A percentile compares a stretch with the other conserved stretches of the same genome.
Conservation (phyloP, 2,113 vertebrate genomes). For the Pyxicephalus adspersus region DNA sequence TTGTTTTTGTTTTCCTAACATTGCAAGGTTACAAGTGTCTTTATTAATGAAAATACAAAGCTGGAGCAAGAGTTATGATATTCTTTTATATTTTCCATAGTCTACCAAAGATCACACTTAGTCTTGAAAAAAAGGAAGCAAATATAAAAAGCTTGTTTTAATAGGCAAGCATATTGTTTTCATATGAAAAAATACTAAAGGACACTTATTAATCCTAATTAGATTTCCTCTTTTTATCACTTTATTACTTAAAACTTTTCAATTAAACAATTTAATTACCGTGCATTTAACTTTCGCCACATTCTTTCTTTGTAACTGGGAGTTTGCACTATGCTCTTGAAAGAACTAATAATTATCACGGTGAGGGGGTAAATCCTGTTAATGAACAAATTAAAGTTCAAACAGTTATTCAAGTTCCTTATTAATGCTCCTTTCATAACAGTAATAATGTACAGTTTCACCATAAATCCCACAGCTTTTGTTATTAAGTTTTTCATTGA, state of each 20-base stretch:
- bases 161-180: constrained; percentile 45
- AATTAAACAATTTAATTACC: constrained; percentile 73
- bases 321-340: constrained; percentile 75
- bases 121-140: constrained; percentile 8
- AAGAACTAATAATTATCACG: constrained; percentile 81
- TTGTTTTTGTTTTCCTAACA: too few species aligned
- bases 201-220: constrained; percentile 47
- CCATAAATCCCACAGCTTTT: constrained; percentile 69
- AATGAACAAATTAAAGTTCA: constrained; percentile 89
- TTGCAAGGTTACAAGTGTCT: too few species aligned
- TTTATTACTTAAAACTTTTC: constrained; percentile 66
- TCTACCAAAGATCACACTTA: background rate
- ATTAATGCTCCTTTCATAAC: constrained; percentile 77
- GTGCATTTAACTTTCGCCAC: constrained; percentile 82
- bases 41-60: too few species aligned
- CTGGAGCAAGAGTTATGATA: too few species aligned
- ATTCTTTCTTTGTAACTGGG: constrained; percentile 73
- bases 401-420: constrained; percentile 80
- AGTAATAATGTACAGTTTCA: constrained; percentile 80
- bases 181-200: constrained; percentile 31
- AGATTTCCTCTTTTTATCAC: constrained; percentile 52
- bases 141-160: constrained; percentile 40
- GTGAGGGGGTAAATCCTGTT: constrained; percentile 84
- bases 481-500: constrained; percentile 82
- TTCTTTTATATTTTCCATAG: background rate